Percentiles rank a stretch among this genome's conserved stretches.
Conservation (phyloP, 2,888 invertebrate species). For the Petrophora chlorosata region DNA sequence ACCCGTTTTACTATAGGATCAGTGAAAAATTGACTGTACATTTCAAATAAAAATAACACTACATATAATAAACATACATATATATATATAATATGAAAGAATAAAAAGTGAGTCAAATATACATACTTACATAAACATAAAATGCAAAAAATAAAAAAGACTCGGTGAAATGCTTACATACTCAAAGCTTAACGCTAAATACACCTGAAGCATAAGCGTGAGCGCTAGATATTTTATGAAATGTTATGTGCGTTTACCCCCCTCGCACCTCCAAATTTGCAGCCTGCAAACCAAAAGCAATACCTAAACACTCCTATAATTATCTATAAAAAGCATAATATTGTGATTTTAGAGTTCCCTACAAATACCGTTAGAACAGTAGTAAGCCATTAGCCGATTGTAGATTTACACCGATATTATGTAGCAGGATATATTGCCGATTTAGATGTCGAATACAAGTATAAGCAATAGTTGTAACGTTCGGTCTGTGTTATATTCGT, state of each 20-base stretch:
- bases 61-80: too few species aligned
- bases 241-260: not conserved
- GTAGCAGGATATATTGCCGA: constrained; percentile 1
- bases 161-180: too few species aligned
- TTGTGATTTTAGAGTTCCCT: constrained; percentile 11
- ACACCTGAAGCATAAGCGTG: too few species aligned
- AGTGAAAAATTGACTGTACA: too few species aligned
- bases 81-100: too few species aligned
- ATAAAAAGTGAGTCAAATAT: too few species aligned
- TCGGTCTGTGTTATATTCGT: constrained; percentile 8
- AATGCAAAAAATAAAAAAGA: too few species aligned
- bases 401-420: constrained; percentile 7
- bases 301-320: constrained; percentile 7
- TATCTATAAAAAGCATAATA: constrained; percentile 5
- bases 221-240: too few species aligned
- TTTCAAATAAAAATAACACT: too few species aligned
- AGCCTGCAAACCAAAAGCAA: constrained; percentile 14
- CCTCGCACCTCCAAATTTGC: not conserved
- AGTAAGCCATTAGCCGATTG: constrained; percentile 4
- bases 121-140: too few species aligned
- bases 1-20: too few species aligned
- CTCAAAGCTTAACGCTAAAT: too few species aligned
- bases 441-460: not conserved
- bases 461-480: constrained; percentile 12
- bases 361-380: constrained; percentile 1